phyloP scores from a whole-genome alignment of 2,113 vertebrate species.

The Hippocampus barbouri region DNA sequence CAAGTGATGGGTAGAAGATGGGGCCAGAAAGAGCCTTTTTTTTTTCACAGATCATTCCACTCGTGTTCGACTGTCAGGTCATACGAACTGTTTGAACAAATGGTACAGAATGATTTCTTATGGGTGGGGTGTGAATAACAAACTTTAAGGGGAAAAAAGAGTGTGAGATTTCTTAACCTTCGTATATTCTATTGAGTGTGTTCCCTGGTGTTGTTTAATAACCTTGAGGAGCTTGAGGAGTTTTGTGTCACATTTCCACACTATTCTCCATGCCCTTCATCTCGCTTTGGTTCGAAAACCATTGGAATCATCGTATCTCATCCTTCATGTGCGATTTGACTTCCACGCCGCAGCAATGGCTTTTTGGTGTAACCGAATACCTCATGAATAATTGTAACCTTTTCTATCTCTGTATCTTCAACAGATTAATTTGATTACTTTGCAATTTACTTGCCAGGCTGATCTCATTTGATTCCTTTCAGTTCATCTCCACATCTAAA shows the following conservation, averaged over 20 bases:
- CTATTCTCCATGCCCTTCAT: slow-evolving; percentile 11
- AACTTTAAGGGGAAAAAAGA: too few relatives aligned
- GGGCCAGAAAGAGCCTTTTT: too few relatives aligned
- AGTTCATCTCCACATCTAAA: slow-evolving; percentile 60
- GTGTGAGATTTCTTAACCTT: too few relatives aligned
- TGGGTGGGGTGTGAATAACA: too few relatives aligned
- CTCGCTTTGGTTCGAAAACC: slow-evolving; percentile 13
- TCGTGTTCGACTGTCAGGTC: too few relatives aligned
- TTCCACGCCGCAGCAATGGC: not conserved
- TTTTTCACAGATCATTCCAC: too few relatives aligned
- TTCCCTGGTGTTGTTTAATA: too few relatives aligned
- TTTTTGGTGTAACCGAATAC: slow-evolving; percentile 4
- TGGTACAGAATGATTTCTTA: too few relatives aligned
- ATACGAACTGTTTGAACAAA: too few relatives aligned
- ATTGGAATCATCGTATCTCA: slow-evolving; percentile 10
- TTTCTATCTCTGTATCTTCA: slow-evolving; percentile 33
- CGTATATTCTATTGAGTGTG: too few relatives aligned
- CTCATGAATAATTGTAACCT: slow-evolving; percentile 18
- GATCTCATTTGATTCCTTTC: slow-evolving; percentile 55
- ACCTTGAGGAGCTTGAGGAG: too few relatives aligned
- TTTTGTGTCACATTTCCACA: not conserved
- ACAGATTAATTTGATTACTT: slow-evolving; percentile 50
- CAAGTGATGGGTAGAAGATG: too few relatives aligned
- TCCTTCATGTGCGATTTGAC: slow-evolving; percentile 21
- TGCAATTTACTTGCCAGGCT: slow-evolving; percentile 47